Conservation (phyloP, 2,113 vertebrate genomes). For the Mormyrus lacerda region DNA sequence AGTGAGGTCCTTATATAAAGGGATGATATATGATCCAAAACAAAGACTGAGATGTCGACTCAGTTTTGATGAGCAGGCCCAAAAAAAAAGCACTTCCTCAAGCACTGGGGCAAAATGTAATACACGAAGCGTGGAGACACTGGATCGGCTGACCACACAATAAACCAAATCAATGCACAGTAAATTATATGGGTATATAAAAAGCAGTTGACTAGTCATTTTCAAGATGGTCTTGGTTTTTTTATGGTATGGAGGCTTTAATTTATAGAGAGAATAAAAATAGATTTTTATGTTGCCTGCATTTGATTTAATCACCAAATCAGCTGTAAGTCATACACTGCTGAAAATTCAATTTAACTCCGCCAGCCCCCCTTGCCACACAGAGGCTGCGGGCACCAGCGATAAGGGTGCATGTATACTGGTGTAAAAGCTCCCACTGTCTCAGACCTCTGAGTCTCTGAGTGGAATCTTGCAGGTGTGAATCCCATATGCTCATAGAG, state of each 20-base stretch:
- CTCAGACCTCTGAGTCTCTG: neutral
- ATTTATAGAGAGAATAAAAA: constrained; percentile 64
- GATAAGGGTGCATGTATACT: neutral
- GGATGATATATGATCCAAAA: neutral
- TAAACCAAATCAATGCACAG: neutral
- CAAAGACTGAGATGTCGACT: neutral
- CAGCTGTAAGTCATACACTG: constrained; percentile 75
- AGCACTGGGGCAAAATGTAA: neutral
- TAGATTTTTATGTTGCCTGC: constrained; percentile 8
- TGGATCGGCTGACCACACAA: neutral
- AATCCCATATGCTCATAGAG: neutral
- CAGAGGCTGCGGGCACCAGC: neutral
- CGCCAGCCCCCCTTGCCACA: neutral
- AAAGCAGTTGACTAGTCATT: constrained; percentile 73
- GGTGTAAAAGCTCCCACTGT: neutral
- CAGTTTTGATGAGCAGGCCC: neutral
- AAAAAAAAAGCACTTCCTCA: neutral
- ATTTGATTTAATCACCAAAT: constrained; percentile 46
- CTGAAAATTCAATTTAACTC: constrained; percentile 69
- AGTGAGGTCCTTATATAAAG: neutral
- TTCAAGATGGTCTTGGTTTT: constrained; percentile 74
- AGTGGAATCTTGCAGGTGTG: neutral
- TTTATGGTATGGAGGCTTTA: constrained; percentile 77
- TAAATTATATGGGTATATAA: neutral
- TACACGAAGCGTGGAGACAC: neutral